Evolutionary conservation across 2,113 vertebrate genomes (phyloP).

Genomic region (Percina caprodes): DNA sequence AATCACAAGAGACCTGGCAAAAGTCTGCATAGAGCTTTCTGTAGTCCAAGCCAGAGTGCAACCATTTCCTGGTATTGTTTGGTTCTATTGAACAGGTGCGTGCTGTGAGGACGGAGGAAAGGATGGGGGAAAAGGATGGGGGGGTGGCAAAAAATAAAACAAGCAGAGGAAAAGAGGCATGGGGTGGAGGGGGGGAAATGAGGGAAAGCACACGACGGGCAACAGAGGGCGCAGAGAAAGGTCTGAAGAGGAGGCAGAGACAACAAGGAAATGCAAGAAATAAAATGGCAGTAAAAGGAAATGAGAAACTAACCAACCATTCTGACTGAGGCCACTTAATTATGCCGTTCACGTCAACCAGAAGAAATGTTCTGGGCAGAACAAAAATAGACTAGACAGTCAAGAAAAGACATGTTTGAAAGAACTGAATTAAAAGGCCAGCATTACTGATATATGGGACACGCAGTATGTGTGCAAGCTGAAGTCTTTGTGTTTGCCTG

Average conservation of each 20-base stretch:
- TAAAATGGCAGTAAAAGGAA: slow-evolving; percentile 4
- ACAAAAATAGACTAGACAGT: slow-evolving; percentile 31
- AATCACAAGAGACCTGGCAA: neutral
- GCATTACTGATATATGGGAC: neutral
- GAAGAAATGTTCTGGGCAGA: slow-evolving; percentile 12
- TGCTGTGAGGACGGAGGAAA: slow-evolving; percentile 13
- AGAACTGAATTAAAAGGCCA: slow-evolving; percentile 14
- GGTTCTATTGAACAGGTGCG: slow-evolving; percentile 71
- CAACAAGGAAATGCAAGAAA: slow-evolving; percentile 31
- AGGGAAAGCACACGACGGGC: neutral
- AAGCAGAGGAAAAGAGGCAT: slow-evolving; percentile 39
- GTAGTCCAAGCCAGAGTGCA: slow-evolving; percentile 16
- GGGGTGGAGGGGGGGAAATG: neutral
- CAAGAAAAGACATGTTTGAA: neutral
- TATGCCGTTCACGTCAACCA: slow-evolving; percentile 27
- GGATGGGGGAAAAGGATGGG: slow-evolving; percentile 13
- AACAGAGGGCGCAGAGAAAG: slow-evolving; percentile 16
- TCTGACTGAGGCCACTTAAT: slow-evolving; percentile 25
- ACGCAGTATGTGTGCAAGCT: neutral
- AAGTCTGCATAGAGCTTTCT: slow-evolving; percentile 24
- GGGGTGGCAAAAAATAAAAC: neutral
- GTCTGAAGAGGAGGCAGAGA: slow-evolving; percentile 14
- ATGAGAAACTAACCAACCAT: slow-evolving; percentile 11
- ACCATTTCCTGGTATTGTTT: slow-evolving; percentile 82
- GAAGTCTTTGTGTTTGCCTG: neutral